A percentile compares a stretch with the other conserved stretches of the same genome.
These are phyloP conservation scores for Catharus fuscescens DNA, from an alignment of 2,113 vertebrate species.

Conservation along the genomic window DNA sequence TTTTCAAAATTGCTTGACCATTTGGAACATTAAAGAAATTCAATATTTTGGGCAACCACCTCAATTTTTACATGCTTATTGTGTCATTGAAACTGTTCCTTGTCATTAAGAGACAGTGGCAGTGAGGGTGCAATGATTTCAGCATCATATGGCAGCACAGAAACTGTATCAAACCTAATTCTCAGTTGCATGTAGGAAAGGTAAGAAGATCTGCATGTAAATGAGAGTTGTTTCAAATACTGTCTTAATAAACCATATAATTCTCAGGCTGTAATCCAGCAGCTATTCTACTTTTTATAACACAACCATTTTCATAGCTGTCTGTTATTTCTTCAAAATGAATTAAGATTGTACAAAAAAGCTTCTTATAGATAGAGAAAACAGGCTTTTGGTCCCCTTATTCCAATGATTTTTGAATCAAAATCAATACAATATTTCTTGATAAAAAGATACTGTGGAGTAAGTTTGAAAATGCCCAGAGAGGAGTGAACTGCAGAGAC, in stretches of 20 bases:
- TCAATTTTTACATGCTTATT: neutral
- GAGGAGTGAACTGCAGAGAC: neutral
- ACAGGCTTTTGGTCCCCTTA: rapidly evolving
- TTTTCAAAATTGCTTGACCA: neutral
- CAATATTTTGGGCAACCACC: neutral
- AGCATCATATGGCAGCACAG: neutral
- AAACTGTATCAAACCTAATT: neutral
- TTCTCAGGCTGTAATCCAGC: neutral
- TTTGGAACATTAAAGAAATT: neutral
- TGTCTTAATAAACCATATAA: neutral
- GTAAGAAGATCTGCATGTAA: neutral
- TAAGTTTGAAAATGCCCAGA: neutral
- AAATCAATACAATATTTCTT: neutral
- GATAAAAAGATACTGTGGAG: neutral
- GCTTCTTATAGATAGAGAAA: neutral
- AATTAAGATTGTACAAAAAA: neutral
- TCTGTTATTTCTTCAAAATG: neutral
- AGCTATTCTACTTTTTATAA: constrained; percentile 1
- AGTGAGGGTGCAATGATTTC: neutral
- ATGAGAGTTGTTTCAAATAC: neutral
- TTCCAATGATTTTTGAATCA: neutral
- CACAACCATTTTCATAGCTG: neutral
- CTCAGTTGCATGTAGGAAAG: neutral
- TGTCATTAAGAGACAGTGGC: neutral
- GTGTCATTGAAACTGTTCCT: neutral